Evolutionary conservation across 2,797 vertebrate species (phyloP).

Genomic region (Eulemur mongoz): DNA sequence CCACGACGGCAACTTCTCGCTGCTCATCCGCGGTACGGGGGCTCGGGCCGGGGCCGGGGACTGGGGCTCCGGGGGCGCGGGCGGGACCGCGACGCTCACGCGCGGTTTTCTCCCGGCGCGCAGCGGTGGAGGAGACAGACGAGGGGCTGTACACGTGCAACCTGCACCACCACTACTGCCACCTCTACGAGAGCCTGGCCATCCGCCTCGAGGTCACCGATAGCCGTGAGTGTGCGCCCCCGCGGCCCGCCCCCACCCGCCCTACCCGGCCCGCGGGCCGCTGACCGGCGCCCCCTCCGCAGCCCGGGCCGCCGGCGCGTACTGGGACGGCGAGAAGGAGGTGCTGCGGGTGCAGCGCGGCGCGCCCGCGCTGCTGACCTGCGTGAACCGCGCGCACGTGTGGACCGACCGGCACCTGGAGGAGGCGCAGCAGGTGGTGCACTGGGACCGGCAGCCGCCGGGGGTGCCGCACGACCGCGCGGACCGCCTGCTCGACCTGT

Average conservation of each 20-base stretch:
- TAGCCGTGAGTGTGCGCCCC: constrained; percentile 85
- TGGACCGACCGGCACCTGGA: constrained; percentile 94
- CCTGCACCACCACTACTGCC: constrained; percentile 98
- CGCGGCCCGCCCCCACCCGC: neutral
- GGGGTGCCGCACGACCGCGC: constrained; percentile 94
- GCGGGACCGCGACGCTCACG: neutral
- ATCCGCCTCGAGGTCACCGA: constrained; percentile 92
- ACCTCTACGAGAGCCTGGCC: constrained; percentile 92
- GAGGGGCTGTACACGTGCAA: constrained; percentile 95
- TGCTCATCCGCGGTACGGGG: constrained; percentile 91
- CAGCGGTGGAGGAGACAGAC: constrained; percentile 90
- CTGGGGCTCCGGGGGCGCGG: accelerated
- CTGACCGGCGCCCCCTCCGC: neutral
- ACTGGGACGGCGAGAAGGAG: constrained; percentile 93
- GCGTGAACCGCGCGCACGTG: constrained; percentile 91
- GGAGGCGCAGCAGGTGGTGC: constrained; percentile 96
- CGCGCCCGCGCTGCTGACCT: constrained; percentile 90
- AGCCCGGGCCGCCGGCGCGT: constrained; percentile 89
- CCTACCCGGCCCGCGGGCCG: neutral
- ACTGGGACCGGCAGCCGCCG: constrained; percentile 96
- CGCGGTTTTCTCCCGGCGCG: no score
- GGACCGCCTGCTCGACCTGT: constrained; percentile 95
- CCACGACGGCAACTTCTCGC: constrained; percentile 95
- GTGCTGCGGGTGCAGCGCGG: constrained; percentile 90
- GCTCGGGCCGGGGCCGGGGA: accelerated